phyloP scores from a whole-genome alignment of 2,113 vertebrate genomes.

The Australoheros scitulus region DNA sequence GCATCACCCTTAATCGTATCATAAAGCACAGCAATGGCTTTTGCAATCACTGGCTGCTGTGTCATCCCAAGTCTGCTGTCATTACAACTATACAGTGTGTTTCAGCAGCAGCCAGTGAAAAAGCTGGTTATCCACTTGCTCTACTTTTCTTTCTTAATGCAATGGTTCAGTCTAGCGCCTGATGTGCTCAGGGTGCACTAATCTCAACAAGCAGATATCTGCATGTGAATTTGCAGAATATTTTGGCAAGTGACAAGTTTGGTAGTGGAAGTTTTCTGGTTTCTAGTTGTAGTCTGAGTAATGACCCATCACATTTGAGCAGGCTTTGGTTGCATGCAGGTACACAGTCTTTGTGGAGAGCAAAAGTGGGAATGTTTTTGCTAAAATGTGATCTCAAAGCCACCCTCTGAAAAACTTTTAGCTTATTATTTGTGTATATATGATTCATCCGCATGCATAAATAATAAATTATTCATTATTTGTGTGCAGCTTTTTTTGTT shows the following conservation, averaged over 20 bases:
- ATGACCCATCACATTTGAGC: neutral
- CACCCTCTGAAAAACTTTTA: fast-evolving
- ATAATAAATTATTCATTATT: neutral
- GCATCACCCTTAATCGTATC: neutral
- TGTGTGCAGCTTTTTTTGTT: neutral
- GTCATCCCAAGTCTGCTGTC: neutral
- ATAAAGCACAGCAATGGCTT: neutral
- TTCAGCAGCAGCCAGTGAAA: neutral
- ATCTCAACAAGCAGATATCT: fast-evolving
- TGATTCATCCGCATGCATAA: neutral
- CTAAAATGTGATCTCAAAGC: neutral
- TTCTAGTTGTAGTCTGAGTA: neutral
- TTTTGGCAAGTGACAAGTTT: neutral
- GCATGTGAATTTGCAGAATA: neutral
- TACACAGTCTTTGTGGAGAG: neutral
- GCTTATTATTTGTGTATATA: neutral
- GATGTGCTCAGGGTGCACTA: neutral
- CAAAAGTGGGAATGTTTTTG: neutral
- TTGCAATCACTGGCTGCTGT: neutral
- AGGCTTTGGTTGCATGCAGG: neutral
- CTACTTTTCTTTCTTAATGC: neutral
- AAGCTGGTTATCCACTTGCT: neutral
- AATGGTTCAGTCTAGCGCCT: neutral
- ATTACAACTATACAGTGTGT: neutral
- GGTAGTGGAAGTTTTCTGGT: neutral